These are phyloP conservation scores for Platyrinchus mystaceus DNA, from an alignment of 2,797 vertebrate genomes.

Conservation along the genomic window DNA sequence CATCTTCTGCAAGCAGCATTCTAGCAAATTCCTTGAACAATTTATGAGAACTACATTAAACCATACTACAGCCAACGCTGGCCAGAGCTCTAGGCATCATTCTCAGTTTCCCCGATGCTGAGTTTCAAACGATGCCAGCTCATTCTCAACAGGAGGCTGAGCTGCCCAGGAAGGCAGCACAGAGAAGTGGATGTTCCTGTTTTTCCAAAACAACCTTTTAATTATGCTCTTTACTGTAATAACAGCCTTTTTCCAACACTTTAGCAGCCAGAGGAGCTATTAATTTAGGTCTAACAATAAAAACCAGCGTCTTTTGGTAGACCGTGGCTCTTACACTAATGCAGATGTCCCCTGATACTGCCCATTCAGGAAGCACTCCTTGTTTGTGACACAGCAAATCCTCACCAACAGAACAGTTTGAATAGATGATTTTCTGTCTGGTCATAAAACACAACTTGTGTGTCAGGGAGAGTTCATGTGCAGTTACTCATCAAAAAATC, in stretches of 20 bases:
- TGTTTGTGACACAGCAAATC: background rate
- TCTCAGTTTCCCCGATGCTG: background rate
- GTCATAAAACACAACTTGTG: background rate
- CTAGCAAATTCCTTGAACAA: background rate
- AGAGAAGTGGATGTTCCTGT: constrained; percentile 30
- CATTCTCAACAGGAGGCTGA: background rate
- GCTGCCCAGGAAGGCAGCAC: background rate
- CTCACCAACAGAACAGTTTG: background rate
- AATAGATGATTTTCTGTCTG: background rate
- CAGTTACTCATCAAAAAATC: background rate
- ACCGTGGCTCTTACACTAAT: fast-evolving
- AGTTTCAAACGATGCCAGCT: background rate
- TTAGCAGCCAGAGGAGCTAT: background rate
- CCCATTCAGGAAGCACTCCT: fast-evolving
- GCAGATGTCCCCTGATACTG: background rate
- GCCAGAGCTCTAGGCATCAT: background rate
- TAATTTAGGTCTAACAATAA: background rate
- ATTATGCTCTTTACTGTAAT: constrained; percentile 16
- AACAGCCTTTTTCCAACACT: constrained; percentile 11
- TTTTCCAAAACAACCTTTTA: constrained; percentile 37
- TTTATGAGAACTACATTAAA: background rate
- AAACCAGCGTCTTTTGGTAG: background rate
- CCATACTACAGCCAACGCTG: background rate
- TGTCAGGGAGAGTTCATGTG: background rate
- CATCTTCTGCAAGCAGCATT: background rate